Conservation (phyloP, 2,888 invertebrate genomes). For the Cecidostiba fungosa region DNA sequence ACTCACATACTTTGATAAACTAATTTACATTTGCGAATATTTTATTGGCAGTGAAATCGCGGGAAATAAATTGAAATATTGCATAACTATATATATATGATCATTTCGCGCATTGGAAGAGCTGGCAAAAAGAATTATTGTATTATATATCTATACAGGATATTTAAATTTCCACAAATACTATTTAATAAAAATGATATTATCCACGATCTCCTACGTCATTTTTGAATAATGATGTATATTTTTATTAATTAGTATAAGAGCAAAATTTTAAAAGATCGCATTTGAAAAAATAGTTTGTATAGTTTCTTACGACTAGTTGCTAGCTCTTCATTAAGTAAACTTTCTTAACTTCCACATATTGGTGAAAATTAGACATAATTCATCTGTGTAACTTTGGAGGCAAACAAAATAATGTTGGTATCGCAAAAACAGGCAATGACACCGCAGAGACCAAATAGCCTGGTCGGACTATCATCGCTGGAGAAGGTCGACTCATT, state of each 20-base stretch:
- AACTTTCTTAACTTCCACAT: neutral
- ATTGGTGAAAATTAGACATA: neutral
- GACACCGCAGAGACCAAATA: slow-evolving; percentile 2
- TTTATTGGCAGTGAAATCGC: slow-evolving; percentile 14
- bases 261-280: no score
- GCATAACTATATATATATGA: neutral
- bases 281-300: neutral
- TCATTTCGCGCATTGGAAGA: neutral
- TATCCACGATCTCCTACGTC: neutral
- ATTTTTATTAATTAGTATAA: neutral
- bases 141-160: neutral
- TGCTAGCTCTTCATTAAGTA: neutral
- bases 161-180: neutral
- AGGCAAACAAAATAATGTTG: neutral
- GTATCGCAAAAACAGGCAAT: slow-evolving; percentile 11
- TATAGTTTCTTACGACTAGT: no score
- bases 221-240: neutral
- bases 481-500: neutral
- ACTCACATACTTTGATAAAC: slow-evolving; percentile 16
- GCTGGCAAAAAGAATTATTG: neutral
- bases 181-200: neutral
- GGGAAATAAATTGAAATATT: slow-evolving; percentile 4
- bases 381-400: neutral
- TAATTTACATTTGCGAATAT: neutral
- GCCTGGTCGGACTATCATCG: slow-evolving; percentile 15